Evolutionary conservation across 2,888 invertebrate species (phyloP).

Genomic region (Agapostemon virescens): DNA sequence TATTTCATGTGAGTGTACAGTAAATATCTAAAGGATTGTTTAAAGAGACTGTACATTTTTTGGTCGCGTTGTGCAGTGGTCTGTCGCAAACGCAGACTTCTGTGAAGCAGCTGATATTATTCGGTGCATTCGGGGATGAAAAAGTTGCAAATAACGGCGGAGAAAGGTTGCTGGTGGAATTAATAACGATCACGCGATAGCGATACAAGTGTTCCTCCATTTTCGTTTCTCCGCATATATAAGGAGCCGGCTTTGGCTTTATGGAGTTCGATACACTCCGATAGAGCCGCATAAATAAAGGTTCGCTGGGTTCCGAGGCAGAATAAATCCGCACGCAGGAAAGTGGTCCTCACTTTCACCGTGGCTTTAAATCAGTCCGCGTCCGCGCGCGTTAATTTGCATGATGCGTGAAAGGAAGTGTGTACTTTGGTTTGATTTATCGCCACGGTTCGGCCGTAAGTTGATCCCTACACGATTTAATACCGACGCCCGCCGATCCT

Average conservation of each 20-base stretch:
- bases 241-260: conserved; percentile 57
- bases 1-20: too few species aligned
- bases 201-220: background rate
- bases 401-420: conserved; percentile 27
- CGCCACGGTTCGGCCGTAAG: background rate
- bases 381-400: conserved; percentile 32
- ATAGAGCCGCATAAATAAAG: conserved; percentile 45
- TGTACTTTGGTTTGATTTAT: conserved; percentile 27
- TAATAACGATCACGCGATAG: background rate
- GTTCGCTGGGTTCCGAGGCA: background rate
- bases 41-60: background rate
- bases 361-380: conserved; percentile 36
- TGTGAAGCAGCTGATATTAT: background rate
- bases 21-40: too few species aligned
- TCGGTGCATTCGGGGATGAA: background rate
- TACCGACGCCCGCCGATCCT: background rate
- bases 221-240: background rate
- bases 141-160: background rate
- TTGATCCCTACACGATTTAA: background rate
- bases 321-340: conserved; percentile 24
- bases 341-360: conserved; percentile 37
- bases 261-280: conserved; percentile 53
- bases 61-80: background rate
- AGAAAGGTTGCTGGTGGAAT: background rate
- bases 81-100: background rate